Evolutionary conservation across 2,797 vertebrate species (phyloP).

Genomic region (Sebastes reedi): DNA sequence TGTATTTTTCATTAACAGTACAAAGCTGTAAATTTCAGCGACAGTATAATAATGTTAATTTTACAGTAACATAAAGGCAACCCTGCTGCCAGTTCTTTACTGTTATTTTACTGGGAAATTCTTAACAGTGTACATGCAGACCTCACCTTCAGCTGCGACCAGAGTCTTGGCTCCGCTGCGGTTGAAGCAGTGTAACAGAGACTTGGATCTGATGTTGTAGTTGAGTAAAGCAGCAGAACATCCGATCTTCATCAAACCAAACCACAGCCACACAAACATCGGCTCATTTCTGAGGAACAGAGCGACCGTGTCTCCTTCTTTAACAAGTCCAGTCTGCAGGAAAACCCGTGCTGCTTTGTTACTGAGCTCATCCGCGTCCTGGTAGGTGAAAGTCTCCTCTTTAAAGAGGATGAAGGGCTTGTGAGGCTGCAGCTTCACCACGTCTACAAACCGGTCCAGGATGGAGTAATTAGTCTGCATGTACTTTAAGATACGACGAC

Average conservation of each 20-base stretch:
- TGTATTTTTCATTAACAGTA: no score
- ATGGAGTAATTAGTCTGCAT: slow-evolving; percentile 56
- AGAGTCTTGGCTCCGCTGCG: slow-evolving; percentile 79
- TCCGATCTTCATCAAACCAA: slow-evolving; percentile 84
- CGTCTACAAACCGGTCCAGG: slow-evolving; percentile 69
- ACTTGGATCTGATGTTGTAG: slow-evolving; percentile 78
- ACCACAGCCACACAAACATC: slow-evolving; percentile 81
- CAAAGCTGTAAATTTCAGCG: no score
- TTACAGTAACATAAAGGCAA: no score
- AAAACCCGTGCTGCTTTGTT: slow-evolving; percentile 79
- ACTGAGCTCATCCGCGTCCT: slow-evolving; percentile 80
- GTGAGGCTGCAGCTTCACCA: slow-evolving; percentile 64
- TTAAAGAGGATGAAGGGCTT: slow-evolving; percentile 78
- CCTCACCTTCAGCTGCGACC: slow-evolving; percentile 72
- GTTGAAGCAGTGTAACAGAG: slow-evolving; percentile 83
- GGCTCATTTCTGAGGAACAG: slow-evolving; percentile 83
- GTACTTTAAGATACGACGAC: neutral
- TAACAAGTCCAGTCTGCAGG: slow-evolving; percentile 59
- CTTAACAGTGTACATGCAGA: neutral
- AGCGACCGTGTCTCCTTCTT: slow-evolving; percentile 80
- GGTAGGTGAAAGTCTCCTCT: slow-evolving; percentile 73
- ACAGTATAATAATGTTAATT: no score
- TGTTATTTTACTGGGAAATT: no score
- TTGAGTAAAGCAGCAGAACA: slow-evolving; percentile 85
- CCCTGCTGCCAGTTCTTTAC: no score